Percentiles rank a stretch among this genome's conserved stretches.
Conservation (phyloP, 2,113 vertebrate genomes). For the Anoura caudifer region DNA sequence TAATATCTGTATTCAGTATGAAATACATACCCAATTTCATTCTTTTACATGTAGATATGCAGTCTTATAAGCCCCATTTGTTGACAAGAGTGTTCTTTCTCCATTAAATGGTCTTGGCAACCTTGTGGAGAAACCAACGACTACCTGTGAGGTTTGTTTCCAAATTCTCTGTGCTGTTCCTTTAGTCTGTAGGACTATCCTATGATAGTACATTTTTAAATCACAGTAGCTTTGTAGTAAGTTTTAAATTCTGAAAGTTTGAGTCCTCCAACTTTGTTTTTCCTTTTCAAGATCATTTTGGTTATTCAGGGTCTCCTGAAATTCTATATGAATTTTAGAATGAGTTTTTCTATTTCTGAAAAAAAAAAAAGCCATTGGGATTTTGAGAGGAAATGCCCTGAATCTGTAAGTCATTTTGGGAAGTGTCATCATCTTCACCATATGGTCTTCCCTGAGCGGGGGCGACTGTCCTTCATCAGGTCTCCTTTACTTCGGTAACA, state of each 20-base stretch:
- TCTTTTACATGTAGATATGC: not conserved
- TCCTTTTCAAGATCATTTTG: not conserved
- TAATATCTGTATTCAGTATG: not conserved
- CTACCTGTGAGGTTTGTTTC: not conserved
- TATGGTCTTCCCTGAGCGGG: not conserved
- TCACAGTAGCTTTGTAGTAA: not conserved
- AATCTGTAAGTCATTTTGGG: not conserved
- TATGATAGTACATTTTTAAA: not conserved
- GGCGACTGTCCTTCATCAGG: not conserved
- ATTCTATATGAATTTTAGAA: not conserved
- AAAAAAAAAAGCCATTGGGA: not conserved
- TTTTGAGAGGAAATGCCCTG: not conserved
- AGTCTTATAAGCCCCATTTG: not conserved
- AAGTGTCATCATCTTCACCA: not conserved
- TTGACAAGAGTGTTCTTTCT: not conserved
- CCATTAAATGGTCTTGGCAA: not conserved
- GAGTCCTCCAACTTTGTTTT: not conserved
- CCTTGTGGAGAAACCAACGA: not conserved
- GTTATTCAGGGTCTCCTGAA: not conserved
- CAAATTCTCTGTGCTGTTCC: not conserved
- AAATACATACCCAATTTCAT: not conserved
- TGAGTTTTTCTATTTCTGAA: not conserved
- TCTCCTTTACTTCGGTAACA: not conserved
- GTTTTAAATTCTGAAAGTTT: not conserved
- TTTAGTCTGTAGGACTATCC: not conserved